Conservation (phyloP, 1,140 invertebrate species). For the Saccostrea glomerata region DNA sequence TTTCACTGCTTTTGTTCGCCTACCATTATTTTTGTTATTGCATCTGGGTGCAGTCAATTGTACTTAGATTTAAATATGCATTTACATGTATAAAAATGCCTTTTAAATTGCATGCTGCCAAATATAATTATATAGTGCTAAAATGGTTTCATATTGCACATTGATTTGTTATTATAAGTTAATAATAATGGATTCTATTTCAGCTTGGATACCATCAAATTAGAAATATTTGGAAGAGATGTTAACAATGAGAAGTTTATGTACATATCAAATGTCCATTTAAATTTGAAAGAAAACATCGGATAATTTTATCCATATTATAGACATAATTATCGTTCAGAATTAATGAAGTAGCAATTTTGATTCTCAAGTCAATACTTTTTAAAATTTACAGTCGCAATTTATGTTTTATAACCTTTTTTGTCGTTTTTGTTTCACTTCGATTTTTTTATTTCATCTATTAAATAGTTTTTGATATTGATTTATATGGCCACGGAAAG, state of each 20-base stretch:
- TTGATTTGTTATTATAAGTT: neutral
- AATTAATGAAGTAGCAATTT: neutral
- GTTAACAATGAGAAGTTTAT: neutral
- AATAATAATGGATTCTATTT: neutral
- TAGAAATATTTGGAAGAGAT: neutral
- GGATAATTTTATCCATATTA: neutral
- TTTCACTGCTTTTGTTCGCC: too few species aligned
- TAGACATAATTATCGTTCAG: neutral
- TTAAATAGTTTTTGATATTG: neutral
- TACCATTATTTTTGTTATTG: neutral
- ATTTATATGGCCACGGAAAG: neutral
- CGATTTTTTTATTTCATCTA: neutral
- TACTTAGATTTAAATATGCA: neutral
- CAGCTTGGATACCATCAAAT: too few species aligned
- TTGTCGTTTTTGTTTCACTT: neutral
- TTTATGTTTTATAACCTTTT: too few species aligned
- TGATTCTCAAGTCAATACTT: neutral
- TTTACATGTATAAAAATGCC: too few species aligned
- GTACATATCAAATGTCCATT: conserved; percentile 12
- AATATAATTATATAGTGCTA: neutral
- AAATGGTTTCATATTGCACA: neutral
- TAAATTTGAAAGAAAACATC: conserved; percentile 11
- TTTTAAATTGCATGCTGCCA: neutral
- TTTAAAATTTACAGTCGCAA: neutral
- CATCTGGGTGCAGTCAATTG: neutral